A percentile compares a stretch with the other conserved stretches of the same genome.
These are phyloP conservation scores for Trimorus sp. DNA, from an alignment of 2,888 invertebrate species.

Conservation along the genomic window DNA sequence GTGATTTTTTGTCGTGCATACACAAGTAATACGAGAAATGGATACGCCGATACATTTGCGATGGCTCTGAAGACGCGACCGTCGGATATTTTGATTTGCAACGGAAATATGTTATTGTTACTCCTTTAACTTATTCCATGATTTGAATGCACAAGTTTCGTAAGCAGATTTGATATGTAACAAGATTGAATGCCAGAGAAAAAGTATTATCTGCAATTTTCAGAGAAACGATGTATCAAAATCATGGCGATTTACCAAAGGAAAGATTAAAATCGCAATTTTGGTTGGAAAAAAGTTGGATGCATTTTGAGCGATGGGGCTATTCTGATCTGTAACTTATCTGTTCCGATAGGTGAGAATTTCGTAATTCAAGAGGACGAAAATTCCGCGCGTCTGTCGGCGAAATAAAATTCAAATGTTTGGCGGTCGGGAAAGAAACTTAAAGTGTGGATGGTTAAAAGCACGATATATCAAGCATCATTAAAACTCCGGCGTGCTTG, in stretches of 20 bases:
- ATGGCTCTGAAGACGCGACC: slow-evolving; percentile 26
- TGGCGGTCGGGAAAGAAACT: slow-evolving; percentile 49
- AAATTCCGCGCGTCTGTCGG: background rate
- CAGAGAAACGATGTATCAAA: no score
- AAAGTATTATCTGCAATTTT: no score
- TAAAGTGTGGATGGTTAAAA: slow-evolving; percentile 42
- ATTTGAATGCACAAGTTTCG: background rate
- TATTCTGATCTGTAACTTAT: no score
- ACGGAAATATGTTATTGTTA: background rate
- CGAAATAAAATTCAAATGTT: slow-evolving; percentile 52
- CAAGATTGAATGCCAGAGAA: background rate
- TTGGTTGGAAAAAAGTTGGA: no score
- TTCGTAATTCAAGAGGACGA: background rate
- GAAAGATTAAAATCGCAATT: no score
- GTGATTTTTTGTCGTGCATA: slow-evolving; percentile 34
- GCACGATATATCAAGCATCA: slow-evolving; percentile 60
- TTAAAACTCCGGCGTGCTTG: slow-evolving; percentile 62
- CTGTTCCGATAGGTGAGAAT: background rate
- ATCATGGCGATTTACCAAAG: no score
- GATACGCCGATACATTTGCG: slow-evolving; percentile 26
- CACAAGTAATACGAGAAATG: slow-evolving; percentile 28
- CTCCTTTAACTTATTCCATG: background rate
- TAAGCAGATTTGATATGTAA: background rate
- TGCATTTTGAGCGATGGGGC: no score
- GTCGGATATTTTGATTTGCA: slow-evolving; percentile 27